Evolutionary conservation across 2,113 vertebrate species (phyloP), one percentile per base, ranked within the genome.

Genomic region (Pampusana beccarii): DNA sequence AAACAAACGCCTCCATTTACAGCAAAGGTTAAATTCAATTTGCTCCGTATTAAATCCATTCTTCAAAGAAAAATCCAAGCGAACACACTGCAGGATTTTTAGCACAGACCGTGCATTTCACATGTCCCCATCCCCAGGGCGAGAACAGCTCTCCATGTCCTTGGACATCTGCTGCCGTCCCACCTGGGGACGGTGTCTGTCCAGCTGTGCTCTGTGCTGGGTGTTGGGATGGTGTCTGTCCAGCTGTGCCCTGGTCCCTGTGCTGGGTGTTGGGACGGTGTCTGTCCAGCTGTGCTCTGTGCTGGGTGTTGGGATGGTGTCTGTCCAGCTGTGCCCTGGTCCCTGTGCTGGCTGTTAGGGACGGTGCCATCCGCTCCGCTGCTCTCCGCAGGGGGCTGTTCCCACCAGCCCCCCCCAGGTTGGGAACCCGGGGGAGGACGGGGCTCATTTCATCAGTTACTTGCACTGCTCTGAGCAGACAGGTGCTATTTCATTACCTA

Each of bases 1-100:
- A 84, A 92, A 83, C 77, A 90, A 94, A 72, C 20, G 54, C 50
- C 46, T 77, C 54, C 91, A 13, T 80, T 94, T 95, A 23, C 72
- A 88, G 71, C 79, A 62, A 62, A 73, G 62, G 14, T 53, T 85
- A n/a, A 57, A 86, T 60, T 80, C 67, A 13, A 74, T 83, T 95
- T 80, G 2, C 33, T 94, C 58, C 23, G 0, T 26, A 46, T 87
- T 65, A 54, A 90, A 92, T 20, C 50, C 54, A 73, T 80, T 40
- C 72, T 81, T 94, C 60, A 70, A 58, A 54, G 58, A 7, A 36
- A 61, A 38, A 44, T 8, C 62, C 69, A 16, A 13, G 23, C 13
- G 13, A 17, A 53, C 14, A n/a, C 17, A 1, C 5, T 3, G 46
- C 36, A 29, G 28, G 50, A 9, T 17, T 57, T 70, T 16, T 9